Conservation (phyloP, 2,113 vertebrate species). For the Equus przewalskii region DNA sequence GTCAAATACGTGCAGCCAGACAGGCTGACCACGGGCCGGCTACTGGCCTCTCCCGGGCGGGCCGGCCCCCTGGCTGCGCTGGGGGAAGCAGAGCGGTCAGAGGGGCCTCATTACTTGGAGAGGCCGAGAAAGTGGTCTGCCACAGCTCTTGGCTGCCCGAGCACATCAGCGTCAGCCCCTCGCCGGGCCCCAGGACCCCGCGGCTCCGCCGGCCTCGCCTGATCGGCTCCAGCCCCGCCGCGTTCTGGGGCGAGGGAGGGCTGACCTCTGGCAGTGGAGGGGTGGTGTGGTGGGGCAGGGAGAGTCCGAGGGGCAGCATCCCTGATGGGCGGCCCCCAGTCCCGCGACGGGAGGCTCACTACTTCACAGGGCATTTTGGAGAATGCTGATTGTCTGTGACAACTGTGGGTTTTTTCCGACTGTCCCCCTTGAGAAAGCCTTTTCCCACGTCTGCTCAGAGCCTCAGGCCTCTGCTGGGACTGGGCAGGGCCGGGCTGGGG, state of each 20-base stretch:
- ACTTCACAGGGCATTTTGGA: background rate
- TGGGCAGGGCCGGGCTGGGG: fast-evolving
- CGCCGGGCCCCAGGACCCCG: slow-evolving; percentile 79
- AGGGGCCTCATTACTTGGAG: slow-evolving; percentile 89
- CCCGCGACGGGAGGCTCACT: fast-evolving
- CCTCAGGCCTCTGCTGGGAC: background rate
- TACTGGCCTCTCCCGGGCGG: slow-evolving; percentile 74
- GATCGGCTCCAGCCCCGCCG: background rate
- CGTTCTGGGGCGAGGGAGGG: background rate
- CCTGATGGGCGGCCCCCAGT: background rate
- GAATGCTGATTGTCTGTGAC: fast-evolving
- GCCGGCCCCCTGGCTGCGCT: slow-evolving; percentile 84
- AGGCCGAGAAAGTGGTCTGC: slow-evolving; percentile 87
- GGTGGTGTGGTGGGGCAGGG: background rate
- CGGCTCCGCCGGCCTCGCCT: background rate
- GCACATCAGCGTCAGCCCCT: slow-evolving; percentile 87
- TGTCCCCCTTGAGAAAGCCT: background rate
- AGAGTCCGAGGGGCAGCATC: background rate
- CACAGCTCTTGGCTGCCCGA: slow-evolving; percentile 88
- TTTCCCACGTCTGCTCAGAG: fast-evolving
- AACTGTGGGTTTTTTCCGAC: fast-evolving
- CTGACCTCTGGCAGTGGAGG: fast-evolving
- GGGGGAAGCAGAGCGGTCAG: slow-evolving; percentile 63
- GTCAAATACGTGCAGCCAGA: slow-evolving; percentile 85
- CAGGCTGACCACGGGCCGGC: background rate